Evolutionary conservation across 2,888 invertebrate species (phyloP), one percentile per base, ranked within the genome.

Genomic region (Zootermopsis nevadensis): DNA sequence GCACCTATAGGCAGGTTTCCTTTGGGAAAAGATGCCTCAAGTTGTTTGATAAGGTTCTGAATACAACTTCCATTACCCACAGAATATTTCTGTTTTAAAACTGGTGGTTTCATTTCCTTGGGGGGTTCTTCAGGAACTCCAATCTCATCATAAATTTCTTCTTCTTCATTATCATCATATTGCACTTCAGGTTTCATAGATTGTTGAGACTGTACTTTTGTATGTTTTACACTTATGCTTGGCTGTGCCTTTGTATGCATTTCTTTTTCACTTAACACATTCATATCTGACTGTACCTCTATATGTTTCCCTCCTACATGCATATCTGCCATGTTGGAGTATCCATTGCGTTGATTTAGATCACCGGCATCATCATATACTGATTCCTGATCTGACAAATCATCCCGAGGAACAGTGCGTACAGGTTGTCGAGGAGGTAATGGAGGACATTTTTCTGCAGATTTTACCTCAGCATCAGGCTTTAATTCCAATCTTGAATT

Each of bases 91-190:
- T n/a, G 27, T 60, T 60, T n/a, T 8, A 27, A 27, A 60, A 27
- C 12, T 4, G n/a, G 60, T n/a, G 27, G 15, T 4, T 60, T 27
- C 10, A 12, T 27, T n/a, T 6, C 60, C 60, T 60, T 27, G n/a
- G 15, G 33, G 27, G 33, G 27, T 31, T 30, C 27, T 2, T 35
- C 22, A 80, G 60, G n/a, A 55, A 38, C 27, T 12, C 30, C 83
- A 30, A 79, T 31, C 79, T 83, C 83, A 66, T 83, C 83, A 48
- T 83, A 83, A n/a, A 83, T 66, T 35, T 83, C 80, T 48, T 72
- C 53, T 12, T 83, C 33, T 30, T 38, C 38, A 38, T 53, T 38
- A 30, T 38, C 22, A 27, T 31, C 60, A 22, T 77, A 38, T 22
- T 72, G 24, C 42, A 53, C 42, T 30, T 81, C 42, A 42, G 10